These are phyloP conservation scores for Octopus sinensis DNA, from an alignment of 1,140 invertebrate species.

Conservation along the genomic window DNA sequence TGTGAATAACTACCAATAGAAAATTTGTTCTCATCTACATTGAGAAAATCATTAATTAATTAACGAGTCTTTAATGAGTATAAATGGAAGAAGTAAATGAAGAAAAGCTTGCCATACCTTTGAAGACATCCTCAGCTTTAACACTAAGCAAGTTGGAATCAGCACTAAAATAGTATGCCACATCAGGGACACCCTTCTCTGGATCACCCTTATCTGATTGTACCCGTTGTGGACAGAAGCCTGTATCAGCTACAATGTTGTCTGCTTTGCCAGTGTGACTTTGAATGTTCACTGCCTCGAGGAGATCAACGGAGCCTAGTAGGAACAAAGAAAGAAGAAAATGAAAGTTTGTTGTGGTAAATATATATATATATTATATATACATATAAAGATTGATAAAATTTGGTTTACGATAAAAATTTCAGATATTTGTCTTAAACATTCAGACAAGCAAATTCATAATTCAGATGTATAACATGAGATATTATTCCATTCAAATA, in stretches of 20 bases:
- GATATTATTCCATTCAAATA: not conserved
- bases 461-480: not conserved
- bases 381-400: not conserved
- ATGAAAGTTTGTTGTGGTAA: not conserved
- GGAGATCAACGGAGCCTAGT: not conserved
- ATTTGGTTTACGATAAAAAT: not conserved
- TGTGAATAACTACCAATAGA: too few species aligned
- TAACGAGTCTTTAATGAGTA: too few species aligned
- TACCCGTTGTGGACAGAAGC: not conserved
- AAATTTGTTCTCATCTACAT: too few species aligned
- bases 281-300: conserved; percentile 2
- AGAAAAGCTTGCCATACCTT: not conserved
- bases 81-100: too few species aligned
- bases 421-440: not conserved
- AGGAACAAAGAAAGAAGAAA: not conserved
- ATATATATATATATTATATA: not conserved
- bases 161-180: not conserved
- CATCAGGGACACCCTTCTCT: not conserved
- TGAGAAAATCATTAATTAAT: too few species aligned
- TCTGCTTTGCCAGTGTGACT: not conserved
- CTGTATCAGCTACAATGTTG: not conserved
- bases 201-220: not conserved
- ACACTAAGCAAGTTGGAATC: not conserved
- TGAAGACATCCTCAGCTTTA: conserved; percentile 1
- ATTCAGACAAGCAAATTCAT: not conserved